Evolutionary conservation across 2,797 vertebrate species (phyloP), one percentile per base, ranked within the genome.

Genomic region (Myioborus miniatus): DNA sequence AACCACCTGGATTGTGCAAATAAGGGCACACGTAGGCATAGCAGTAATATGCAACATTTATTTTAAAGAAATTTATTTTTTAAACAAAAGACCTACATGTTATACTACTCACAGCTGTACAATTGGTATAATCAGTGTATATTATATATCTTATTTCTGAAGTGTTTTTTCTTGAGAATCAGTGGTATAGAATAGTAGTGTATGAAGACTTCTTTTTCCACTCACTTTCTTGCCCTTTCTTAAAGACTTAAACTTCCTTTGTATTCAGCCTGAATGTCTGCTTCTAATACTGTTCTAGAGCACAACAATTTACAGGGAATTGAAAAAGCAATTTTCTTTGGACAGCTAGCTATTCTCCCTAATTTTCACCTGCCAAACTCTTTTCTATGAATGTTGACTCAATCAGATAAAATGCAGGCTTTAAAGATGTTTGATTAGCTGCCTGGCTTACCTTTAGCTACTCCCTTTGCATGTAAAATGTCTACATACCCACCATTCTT

Each of bases 271-370:
- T 43, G 90, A 78, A 72, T 72, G 11, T 79, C 74, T 93, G 49
- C 60, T 91, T 86, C 77, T 81, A 96, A 95, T 87, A 71, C 83
- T 85, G 64, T 91, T 94, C 87, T 95, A 89, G 78, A 95, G 82
- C 84, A 86, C 83, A 96, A 95, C 93, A 96, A 95, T 95, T 94
- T 96, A 95, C 77, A 74, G 90, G 84, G 70, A 96, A 97, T 83
- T 94, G 92, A 94, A 97, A 97, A 97, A 96, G 64, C 64, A 94
- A 96, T 97, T 97, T 97, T 97, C 94, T 91, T 90, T 69, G 85
- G 91, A 93, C 89, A 81, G 68, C 87, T 88, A 93, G 93, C 92
- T 96, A 94, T 95, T 97, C 89, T 96, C 85, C 74, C 78, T 97
- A 96, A 96, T 97, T 97, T 97, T 97, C 93, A 87, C 76, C 81